Conservation (phyloP, 2,888 invertebrate genomes). For the Cephus runcator region DNA sequence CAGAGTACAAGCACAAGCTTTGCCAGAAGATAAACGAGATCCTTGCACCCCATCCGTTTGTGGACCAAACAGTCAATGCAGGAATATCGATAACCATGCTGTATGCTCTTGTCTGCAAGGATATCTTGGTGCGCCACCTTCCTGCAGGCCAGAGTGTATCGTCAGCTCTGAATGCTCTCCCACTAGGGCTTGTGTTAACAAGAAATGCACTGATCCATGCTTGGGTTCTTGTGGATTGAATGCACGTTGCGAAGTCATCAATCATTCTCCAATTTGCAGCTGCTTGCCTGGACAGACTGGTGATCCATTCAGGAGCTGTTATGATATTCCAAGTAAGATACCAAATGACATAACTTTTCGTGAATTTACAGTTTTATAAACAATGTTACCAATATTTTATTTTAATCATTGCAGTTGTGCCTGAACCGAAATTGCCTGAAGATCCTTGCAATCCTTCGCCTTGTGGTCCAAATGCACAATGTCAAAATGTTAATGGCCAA, state of each 20-base stretch:
- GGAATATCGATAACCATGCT: slow-evolving; percentile 60
- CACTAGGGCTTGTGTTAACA: slow-evolving; percentile 74
- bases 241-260: slow-evolving; percentile 69
- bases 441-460: slow-evolving; percentile 82
- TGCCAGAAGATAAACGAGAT: slow-evolving; percentile 38
- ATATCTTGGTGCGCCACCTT: slow-evolving; percentile 66
- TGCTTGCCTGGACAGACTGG: slow-evolving; percentile 69
- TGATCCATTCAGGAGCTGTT: slow-evolving; percentile 83
- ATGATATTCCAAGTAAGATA: slow-evolving; percentile 66
- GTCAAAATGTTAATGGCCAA: slow-evolving; percentile 73
- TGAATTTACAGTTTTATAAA: background rate
- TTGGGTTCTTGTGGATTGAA: slow-evolving; percentile 66
- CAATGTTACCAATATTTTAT: background rate
- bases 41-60: slow-evolving; percentile 64
- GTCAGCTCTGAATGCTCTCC: slow-evolving; percentile 67
- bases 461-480: slow-evolving; percentile 84
- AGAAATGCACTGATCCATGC: slow-evolving; percentile 76
- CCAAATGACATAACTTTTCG: background rate
- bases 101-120: slow-evolving; percentile 66
- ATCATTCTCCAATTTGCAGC: slow-evolving; percentile 67
- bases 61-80: slow-evolving; percentile 64
- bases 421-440: slow-evolving; percentile 58
- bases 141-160: slow-evolving; percentile 64
- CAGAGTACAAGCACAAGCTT: slow-evolving; percentile 43
- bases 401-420: slow-evolving; percentile 46